These are phyloP conservation scores for Petrolisthes cinctipes DNA, from an alignment of 2,888 invertebrate genomes.

Conservation along the genomic window DNA sequence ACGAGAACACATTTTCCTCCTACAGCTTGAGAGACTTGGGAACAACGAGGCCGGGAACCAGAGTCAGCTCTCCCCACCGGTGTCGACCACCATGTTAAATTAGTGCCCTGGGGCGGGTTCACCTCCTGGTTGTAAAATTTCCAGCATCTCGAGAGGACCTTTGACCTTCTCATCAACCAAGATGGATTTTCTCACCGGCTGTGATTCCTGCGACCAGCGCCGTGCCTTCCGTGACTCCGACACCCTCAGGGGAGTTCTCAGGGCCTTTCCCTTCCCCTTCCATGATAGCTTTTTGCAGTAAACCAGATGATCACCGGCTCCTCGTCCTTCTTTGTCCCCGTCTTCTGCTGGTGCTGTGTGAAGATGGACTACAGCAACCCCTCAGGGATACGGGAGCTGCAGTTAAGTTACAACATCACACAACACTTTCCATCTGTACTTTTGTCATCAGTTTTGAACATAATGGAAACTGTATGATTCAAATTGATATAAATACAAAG, in stretches of 20 bases:
- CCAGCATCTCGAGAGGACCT: constrained; percentile 30
- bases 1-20: no score
- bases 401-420: no score
- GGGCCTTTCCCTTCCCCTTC: constrained; percentile 41
- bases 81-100: constrained; percentile 32
- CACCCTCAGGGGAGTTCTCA: constrained; percentile 25
- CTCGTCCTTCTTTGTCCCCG: constrained; percentile 24
- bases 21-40: no score
- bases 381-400: no score
- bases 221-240: constrained; percentile 33
- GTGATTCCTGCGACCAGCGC: constrained; percentile 26
- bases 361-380: constrained; percentile 13
- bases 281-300: constrained; percentile 5
- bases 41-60: not conserved
- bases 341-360: constrained; percentile 14
- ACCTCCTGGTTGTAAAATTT: constrained; percentile 34
- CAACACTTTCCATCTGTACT: no score
- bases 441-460: no score
- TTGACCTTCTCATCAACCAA: constrained; percentile 24
- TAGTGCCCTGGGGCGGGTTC: constrained; percentile 29
- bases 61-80: constrained; percentile 26
- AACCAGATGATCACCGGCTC: constrained; percentile 29
- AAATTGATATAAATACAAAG: no score
- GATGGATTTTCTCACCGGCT: constrained; percentile 46
- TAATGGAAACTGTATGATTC: no score